A percentile compares a stretch with the other conserved stretches of the same genome.
phyloP scores from a whole-genome alignment of 2,113 vertebrate species.

The Platichthys stellatus region DNA sequence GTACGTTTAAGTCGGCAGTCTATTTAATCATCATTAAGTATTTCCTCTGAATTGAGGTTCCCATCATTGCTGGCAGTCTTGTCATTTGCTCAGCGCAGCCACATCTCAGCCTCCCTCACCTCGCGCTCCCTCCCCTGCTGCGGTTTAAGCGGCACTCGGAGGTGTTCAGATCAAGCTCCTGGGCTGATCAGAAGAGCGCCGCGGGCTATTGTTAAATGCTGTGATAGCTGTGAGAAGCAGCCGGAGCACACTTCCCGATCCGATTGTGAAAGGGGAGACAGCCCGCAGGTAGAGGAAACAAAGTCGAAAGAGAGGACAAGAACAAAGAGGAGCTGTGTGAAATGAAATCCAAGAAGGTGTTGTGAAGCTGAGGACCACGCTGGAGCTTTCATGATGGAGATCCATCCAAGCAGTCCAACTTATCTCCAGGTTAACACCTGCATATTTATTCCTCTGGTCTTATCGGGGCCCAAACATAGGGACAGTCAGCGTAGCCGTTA shows the following conservation, averaged over 20 bases:
- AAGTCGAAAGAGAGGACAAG: slow-evolving; percentile 48
- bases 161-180: slow-evolving; percentile 54
- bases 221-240: slow-evolving; percentile 54
- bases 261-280: slow-evolving; percentile 14
- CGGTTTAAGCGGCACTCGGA: slow-evolving; percentile 3
- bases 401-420: slow-evolving; percentile 18
- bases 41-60: neutral
- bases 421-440: slow-evolving; percentile 12
- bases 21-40: neutral
- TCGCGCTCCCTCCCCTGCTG: slow-evolving; percentile 22
- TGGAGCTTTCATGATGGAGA: neutral
- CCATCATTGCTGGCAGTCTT: neutral
- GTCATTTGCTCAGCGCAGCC: neutral
- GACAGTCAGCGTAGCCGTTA: slow-evolving; percentile 47
- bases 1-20: neutral
- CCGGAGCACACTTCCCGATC: slow-evolving; percentile 25
- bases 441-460: slow-evolving; percentile 8
- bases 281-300: slow-evolving; percentile 33
- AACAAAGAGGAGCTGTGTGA: slow-evolving; percentile 22
- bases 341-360: neutral
- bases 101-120: slow-evolving; percentile 3
- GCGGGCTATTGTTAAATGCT: slow-evolving; percentile 41
- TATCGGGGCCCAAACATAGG: slow-evolving; percentile 27
- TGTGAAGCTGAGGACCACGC: neutral
- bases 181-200: slow-evolving; percentile 56